A percentile compares a stretch with the other conserved stretches of the same genome.
Evolutionary conservation across 1,140 invertebrate genomes (phyloP).

Genomic region (Neodiprion fabricii): DNA sequence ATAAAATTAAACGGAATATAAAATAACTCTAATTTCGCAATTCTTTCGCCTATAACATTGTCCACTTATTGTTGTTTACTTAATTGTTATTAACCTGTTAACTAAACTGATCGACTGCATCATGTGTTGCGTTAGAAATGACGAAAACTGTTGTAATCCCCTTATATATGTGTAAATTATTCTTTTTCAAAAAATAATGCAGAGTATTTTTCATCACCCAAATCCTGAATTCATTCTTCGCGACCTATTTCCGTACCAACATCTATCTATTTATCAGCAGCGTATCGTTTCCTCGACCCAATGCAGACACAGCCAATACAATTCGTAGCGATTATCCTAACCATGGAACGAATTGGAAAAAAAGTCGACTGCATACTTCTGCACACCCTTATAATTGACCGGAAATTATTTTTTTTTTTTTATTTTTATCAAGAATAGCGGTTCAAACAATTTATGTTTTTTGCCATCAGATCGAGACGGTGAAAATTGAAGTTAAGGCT

Average conservation of each 20-base stretch:
- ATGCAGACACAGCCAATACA: not conserved
- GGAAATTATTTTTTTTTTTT: too few relatives aligned
- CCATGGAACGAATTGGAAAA: constrained; percentile 1
- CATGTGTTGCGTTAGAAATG: too few relatives aligned
- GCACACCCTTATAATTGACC: not conserved
- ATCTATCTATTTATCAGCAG: too few relatives aligned
- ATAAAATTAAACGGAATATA: not conserved
- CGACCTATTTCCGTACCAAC: too few relatives aligned
- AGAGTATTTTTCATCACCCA: too few relatives aligned
- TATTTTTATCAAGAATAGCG: not conserved
- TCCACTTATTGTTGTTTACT: not conserved
- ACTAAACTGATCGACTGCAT: too few relatives aligned
- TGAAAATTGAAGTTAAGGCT: constrained; percentile 85
- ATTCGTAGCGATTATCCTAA: not conserved
- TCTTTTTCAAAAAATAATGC: too few relatives aligned
- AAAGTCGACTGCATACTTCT: not conserved
- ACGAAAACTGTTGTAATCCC: too few relatives aligned
- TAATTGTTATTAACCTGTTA: not conserved
- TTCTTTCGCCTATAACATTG: not conserved
- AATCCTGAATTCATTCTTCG: too few relatives aligned
- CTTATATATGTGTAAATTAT: too few relatives aligned
- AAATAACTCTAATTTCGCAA: not conserved
- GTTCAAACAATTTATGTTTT: constrained; percentile 26
- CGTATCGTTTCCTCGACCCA: too few relatives aligned
- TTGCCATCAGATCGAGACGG: constrained; percentile 78